Evolutionary conservation across 2,113 vertebrate species (phyloP), one percentile per base, ranked within the genome.

Genomic region (Polyodon spathula): DNA sequence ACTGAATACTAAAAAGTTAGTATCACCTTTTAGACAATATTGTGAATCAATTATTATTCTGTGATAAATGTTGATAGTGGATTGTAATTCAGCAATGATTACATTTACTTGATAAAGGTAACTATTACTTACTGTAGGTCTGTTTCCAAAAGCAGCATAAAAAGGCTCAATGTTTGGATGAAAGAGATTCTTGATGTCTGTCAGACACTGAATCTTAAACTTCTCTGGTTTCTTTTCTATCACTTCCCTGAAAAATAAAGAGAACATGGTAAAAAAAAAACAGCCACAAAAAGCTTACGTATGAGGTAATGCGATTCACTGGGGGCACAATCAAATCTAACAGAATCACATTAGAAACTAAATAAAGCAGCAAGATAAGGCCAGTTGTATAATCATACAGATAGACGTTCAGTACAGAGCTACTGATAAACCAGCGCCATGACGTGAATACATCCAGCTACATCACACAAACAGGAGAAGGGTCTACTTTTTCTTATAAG

Each of bases 161-260:
- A 98, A 98, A 2, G 95, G 93, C 59, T 97, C 92, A 9, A 82
- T 89, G 70, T 93, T 97, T 1, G 94, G 92, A 60, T 86, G 78
- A 81, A 99, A 99, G 67, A 99, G 83, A 27, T 95, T 87, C 72
- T 92, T 97, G 61, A 99, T 97, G 80, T 99, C 96, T 1, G 91
- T 91, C 72, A 98, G 81, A 80, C 96, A 99, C 60, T 95, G 89
- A 12, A 98, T 91, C 87, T 98, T 98, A 74, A 98, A 98, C 81
- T 90, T 95, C 69, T 98, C 96, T 7, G 96, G 95, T 68, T 98
- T 98, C 84, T 97, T 98, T 80, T 99, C 96, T 73, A 99, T 99
- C 68, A 99, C 92, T 73, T 99, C 96, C 71, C 96, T 99, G 73
- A 62, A 74, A 57, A n/a, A 66, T 7, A 40, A 4, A 8, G 54